Evolutionary conservation across 2,797 vertebrate genomes (phyloP), one percentile per base, ranked within the genome.

Genomic region (Alectoris magna): DNA sequence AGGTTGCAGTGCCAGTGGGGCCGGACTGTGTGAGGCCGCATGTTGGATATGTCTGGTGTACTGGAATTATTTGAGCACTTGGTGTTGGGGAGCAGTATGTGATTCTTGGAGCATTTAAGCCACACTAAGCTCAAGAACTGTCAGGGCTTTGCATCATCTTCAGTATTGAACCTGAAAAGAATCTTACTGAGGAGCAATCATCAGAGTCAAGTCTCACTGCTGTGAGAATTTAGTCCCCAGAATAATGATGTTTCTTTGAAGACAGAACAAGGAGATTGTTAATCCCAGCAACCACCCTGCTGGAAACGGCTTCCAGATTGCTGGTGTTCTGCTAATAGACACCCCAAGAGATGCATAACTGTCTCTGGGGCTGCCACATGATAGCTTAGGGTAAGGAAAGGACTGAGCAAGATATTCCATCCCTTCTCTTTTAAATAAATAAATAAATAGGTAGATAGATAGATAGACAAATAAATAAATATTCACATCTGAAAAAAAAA

Each of bases 391-490:
- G 23, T 27, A n/a, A 59, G 31, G n/a, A 49, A 86, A 76, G 7
- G 29, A 46, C 29, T 48, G 5, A 73, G 18, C 5, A 75, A 31
- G 10, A 0, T 69, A 6, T 7, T 8, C 0, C 1, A 69, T 1
- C 2, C 4, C 31, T 75, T 51, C 14, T 5, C 6, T 3, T 58
- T 34, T 60, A 56, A n/a, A 21, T 18, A 56, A n/a, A 56, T 56
- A 11, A n/a, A n/a, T 12, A 55, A 29, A 53, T 53, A 27, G 27
- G 34, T 34, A 34, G 34, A 34, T 34, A 34, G 34, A 34, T 12
- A 55, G 29, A 53, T 53, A 27, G 27, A 53, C 7, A 53, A 31
- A 29, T 18, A 31, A 31, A 55, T 55, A 55, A 31, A 31, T 55
- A 55, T 34, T 19, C 39, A 76, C 46, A 0, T 19, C n/a, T 7